Conservation (phyloP, 1,140 invertebrate genomes). For the Aporrectodea caliginosa region DNA sequence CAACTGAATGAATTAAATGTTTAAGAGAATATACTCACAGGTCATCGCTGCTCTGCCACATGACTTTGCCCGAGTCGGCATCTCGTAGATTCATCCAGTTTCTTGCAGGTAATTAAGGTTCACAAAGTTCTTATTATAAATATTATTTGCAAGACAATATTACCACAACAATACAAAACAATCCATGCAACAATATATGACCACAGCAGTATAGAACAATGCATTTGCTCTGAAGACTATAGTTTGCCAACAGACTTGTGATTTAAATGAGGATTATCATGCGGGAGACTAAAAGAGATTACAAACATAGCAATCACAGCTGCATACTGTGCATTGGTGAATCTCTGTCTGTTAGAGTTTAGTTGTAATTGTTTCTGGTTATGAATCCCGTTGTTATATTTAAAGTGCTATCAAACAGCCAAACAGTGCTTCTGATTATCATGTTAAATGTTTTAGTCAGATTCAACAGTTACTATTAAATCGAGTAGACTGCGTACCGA, state of each 20-base stretch:
- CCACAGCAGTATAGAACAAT: not conserved
- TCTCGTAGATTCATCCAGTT: constrained; percentile 99
- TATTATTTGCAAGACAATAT: too few relatives aligned
- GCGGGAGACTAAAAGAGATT: not conserved
- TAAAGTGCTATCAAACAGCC: too few relatives aligned
- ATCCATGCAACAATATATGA: not conserved
- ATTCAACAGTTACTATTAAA: too few relatives aligned
- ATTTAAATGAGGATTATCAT: not conserved
- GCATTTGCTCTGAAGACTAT: not conserved
- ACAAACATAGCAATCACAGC: not conserved
- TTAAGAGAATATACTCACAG: constrained; percentile 64
- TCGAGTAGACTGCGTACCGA: too few relatives aligned
- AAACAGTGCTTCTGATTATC: too few relatives aligned
- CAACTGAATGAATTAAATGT: not conserved
- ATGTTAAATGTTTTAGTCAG: too few relatives aligned
- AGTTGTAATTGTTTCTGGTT: too few relatives aligned
- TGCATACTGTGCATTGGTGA: too few relatives aligned
- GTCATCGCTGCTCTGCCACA: constrained; percentile 97
- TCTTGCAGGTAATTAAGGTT: constrained; percentile 56
- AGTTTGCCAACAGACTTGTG: not conserved
- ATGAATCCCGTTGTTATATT: too few relatives aligned
- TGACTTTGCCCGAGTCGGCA: constrained; percentile 88
- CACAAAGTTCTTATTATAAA: not conserved
- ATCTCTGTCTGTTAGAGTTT: too few relatives aligned
- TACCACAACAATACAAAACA: too few relatives aligned